Evolutionary conservation across 2,888 invertebrate species (phyloP).

Genomic region (Brachycybe producta): DNA sequence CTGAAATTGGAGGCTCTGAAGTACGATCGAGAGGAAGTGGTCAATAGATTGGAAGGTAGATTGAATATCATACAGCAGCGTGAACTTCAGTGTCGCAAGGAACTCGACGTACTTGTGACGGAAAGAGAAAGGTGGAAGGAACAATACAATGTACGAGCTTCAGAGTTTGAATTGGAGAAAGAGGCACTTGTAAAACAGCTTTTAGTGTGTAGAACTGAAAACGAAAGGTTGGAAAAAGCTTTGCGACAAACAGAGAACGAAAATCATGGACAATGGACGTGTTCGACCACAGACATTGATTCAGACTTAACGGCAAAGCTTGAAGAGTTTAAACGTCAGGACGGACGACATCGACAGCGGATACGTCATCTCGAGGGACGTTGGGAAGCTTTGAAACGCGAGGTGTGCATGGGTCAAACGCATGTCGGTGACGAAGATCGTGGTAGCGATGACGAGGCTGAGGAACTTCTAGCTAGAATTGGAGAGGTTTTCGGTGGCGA

Average conservation of each 20-base stretch:
- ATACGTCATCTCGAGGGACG: too few relatives aligned
- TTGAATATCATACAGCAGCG: constrained; percentile 6
- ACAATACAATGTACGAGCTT: background rate
- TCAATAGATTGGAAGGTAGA: constrained; percentile 9
- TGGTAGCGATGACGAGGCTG: background rate
- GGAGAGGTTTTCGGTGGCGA: too few relatives aligned
- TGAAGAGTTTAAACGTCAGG: too few relatives aligned
- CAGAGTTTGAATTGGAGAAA: background rate
- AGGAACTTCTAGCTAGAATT: constrained; percentile 37
- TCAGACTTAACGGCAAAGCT: too few relatives aligned
- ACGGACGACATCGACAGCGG: too few relatives aligned
- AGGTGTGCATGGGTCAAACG: too few relatives aligned
- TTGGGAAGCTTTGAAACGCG: too few relatives aligned
- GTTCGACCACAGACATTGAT: too few relatives aligned
- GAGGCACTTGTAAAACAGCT: constrained; percentile 1
- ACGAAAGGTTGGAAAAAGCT: too few relatives aligned
- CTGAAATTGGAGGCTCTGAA: constrained; percentile 18
- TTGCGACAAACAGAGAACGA: background rate
- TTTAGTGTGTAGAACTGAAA: background rate
- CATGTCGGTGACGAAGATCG: too few relatives aligned
- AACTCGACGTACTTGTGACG: background rate
- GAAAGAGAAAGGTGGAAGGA: background rate
- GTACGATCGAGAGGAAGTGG: constrained; percentile 17
- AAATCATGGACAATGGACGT: background rate
- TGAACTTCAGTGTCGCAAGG: constrained; percentile 2